Evolutionary conservation across 2,888 invertebrate species (phyloP), one percentile per base, ranked within the genome.

Genomic region (Colostygia pectinataria): DNA sequence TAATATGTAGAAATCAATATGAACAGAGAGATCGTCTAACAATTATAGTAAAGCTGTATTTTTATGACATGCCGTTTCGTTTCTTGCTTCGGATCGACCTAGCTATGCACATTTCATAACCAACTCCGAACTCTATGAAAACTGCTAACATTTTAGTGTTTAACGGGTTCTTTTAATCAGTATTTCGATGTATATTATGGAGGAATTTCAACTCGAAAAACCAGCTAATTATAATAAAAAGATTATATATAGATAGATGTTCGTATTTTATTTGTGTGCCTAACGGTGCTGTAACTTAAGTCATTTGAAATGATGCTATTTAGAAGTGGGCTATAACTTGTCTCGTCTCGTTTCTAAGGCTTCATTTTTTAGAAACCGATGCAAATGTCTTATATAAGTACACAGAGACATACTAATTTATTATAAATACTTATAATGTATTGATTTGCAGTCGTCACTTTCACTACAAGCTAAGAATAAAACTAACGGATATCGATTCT

Each of bases 131-230:
- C 38, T 41, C 41, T 52, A 50, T 55, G 57, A 55, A 55, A 52
- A 53, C 55, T 51, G 51, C 48, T 51, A 41, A 40, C 48, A 47
- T 44, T 48, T 38, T 37, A 53, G 40, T 43, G 41, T 51, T 57
- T 49, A 57, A 59, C 59, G 47, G 57, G 47, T 55, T 51, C 49
- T 52, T n/a, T n/a, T 57, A 59, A 59, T 57, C 53, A 57, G 55
- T 37, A 45, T 47, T 52, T 33, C 36, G 51, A 44, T 38, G 57
- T 52, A 57, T 57, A 55, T 57, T 57, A 59, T 49, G 38, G 46
- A 44, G 49, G 55, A 47, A 57, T 59, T 53, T 42, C 51, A 43
- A 52, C 42, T 57, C 24, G 55, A 57, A 48, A 52, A 57, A 57
- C 55, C 37, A 55, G 53, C 51, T 59, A 55, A 57, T 59, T 59